phyloP scores from a whole-genome alignment of 2,888 invertebrate species.

The Thera obeliscata region DNA sequence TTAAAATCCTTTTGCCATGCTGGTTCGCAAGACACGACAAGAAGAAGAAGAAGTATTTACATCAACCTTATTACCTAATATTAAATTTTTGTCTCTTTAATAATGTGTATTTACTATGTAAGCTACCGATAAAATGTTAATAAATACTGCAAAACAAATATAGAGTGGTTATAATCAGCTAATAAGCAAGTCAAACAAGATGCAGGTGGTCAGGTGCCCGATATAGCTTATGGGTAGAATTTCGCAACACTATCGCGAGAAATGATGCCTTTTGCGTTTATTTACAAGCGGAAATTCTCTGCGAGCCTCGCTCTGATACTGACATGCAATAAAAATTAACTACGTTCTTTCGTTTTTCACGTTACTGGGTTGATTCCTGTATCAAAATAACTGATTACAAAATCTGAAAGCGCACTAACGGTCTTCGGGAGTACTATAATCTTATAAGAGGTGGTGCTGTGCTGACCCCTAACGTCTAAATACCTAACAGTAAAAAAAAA shows the following conservation, averaged over 20 bases:
- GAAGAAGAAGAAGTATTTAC: too few species aligned
- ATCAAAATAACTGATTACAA: background rate
- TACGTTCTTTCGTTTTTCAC: background rate
- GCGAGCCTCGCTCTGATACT: constrained; percentile 17
- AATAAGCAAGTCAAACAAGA: constrained; percentile 25
- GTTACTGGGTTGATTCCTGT: background rate
- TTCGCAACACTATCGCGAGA: constrained; percentile 32
- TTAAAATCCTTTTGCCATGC: too few species aligned
- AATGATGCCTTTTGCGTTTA: constrained; percentile 35
- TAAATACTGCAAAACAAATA: too few species aligned
- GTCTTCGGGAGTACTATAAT: too few species aligned
- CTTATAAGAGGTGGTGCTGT: too few species aligned
- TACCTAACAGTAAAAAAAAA: too few species aligned
- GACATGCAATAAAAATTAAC: constrained; percentile 25
- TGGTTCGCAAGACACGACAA: too few species aligned
- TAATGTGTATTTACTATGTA: too few species aligned
- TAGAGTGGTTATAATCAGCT: constrained; percentile 31
- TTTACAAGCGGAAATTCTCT: constrained; percentile 38
- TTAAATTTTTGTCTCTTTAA: too few species aligned
- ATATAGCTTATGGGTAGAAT: constrained; percentile 24
- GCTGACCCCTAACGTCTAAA: too few species aligned
- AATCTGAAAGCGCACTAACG: background rate
- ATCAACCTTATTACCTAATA: too few species aligned
- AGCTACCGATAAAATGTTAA: background rate
- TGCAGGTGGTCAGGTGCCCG: constrained; percentile 25